A percentile compares a stretch with the other conserved stretches of the same genome.
phyloP scores from a whole-genome alignment of 2,888 invertebrate species.

The Drosophila macrospina region DNA sequence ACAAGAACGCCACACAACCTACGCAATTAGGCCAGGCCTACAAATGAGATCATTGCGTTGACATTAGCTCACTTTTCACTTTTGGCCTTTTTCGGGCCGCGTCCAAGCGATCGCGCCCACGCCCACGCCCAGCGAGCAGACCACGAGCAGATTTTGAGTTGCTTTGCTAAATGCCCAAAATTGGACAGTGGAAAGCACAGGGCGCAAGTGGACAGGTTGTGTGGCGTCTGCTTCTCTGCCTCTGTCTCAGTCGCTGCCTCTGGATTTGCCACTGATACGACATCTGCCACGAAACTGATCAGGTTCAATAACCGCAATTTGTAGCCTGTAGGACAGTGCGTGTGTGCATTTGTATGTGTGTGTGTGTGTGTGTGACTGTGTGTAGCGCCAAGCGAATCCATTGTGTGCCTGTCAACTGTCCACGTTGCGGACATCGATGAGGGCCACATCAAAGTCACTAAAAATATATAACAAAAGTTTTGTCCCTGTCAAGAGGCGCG shows the following conservation, averaged over 20 bases:
- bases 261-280: constrained; percentile 1
- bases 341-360: neutral
- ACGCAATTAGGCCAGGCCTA: constrained; percentile 73
- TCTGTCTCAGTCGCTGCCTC: neutral
- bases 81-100: constrained; percentile 64
- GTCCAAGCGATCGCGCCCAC: constrained; percentile 18
- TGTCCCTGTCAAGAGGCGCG: constrained; percentile 67
- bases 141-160: constrained; percentile 10
- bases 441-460: constrained; percentile 79
- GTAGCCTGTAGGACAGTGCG: constrained; percentile 52
- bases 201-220: constrained; percentile 40
- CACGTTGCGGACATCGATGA: constrained; percentile 71
- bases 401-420: constrained; percentile 79
- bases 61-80: constrained; percentile 80
- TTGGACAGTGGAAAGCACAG: constrained; percentile 54
- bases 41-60: constrained; percentile 77
- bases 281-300: constrained; percentile 37
- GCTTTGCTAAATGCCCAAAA: constrained; percentile 68
- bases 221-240: constrained; percentile 42
- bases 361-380: constrained; percentile 30
- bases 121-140: constrained; percentile 33
- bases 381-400: constrained; percentile 73
- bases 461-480: constrained; percentile 74
- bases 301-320: constrained; percentile 80
- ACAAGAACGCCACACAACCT: constrained; percentile 35